Percentiles rank a stretch among this genome's conserved stretches.
Conservation (phyloP, 2,797 vertebrate genomes). For the Psittacula echo region DNA sequence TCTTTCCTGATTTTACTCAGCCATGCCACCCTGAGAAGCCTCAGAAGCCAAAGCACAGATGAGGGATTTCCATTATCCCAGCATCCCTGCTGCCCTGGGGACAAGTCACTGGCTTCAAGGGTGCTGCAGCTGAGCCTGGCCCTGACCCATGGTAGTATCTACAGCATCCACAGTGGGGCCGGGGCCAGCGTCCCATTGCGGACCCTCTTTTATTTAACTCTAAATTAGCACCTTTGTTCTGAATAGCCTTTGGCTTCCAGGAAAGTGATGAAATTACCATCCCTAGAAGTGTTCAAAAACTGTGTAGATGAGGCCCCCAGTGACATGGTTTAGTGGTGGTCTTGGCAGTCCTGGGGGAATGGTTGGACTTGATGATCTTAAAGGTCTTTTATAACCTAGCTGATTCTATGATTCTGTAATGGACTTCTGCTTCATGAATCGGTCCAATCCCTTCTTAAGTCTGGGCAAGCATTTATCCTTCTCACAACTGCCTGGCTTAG, state of each 20-base stretch:
- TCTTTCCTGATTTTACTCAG: neutral
- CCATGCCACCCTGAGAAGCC: neutral
- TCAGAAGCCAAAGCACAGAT: accelerated
- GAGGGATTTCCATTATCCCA: neutral
- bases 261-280: neutral
- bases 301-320: neutral
- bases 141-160: neutral
- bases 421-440: neutral
- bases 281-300: neutral
- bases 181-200: accelerated
- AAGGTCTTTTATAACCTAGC: neutral
- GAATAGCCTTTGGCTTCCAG: neutral
- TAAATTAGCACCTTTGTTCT: neutral
- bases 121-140: neutral
- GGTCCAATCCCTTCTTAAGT: neutral
- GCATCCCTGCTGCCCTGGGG: neutral
- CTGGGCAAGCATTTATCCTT: neutral
- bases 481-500: neutral
- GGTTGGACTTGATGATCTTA: neutral
- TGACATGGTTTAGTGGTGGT: neutral
- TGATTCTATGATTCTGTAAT: neutral
- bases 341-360: neutral
- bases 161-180: neutral
- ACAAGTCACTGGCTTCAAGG: neutral
- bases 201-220: neutral